phyloP scores from a whole-genome alignment of 1,140 invertebrate genomes.

The Chymomyza costata region DNA sequence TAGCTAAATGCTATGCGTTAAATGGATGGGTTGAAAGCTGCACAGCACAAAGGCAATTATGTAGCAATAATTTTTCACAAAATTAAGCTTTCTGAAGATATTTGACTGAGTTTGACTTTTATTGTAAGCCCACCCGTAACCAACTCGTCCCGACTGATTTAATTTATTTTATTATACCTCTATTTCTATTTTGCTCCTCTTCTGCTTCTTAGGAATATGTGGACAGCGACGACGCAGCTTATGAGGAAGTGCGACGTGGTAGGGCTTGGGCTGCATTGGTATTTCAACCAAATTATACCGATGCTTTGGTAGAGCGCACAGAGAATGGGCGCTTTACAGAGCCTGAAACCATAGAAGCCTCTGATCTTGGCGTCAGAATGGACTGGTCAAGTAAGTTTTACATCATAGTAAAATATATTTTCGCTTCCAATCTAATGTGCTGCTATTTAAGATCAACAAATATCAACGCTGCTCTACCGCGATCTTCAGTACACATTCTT shows the following conservation, averaged over 20 bases:
- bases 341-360: conserved; percentile 82
- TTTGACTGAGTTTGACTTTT: no score
- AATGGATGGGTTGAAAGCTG: no score
- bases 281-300: conserved; percentile 89
- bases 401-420: neutral
- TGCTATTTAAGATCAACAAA: conserved; percentile 89
- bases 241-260: conserved; percentile 83
- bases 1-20: no score
- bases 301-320: conserved; percentile 83
- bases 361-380: conserved; percentile 86
- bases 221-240: conserved; percentile 78
- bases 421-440: no score
- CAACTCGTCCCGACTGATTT: neutral
- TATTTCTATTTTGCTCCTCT: neutral
- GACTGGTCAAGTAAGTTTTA: conserved; percentile 91
- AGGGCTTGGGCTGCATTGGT: conserved; percentile 88
- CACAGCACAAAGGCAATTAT: no score
- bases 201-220: conserved; percentile 74
- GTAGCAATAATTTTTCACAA: no score
- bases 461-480: conserved; percentile 86
- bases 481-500: conserved; percentile 85
- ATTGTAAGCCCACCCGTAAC: neutral
- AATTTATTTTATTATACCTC: neutral
- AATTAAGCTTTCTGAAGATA: no score
- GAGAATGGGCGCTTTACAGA: conserved; percentile 82